phyloP scores from a whole-genome alignment of 2,888 invertebrate species.

The Hirtodrosophila alboralis region DNA sequence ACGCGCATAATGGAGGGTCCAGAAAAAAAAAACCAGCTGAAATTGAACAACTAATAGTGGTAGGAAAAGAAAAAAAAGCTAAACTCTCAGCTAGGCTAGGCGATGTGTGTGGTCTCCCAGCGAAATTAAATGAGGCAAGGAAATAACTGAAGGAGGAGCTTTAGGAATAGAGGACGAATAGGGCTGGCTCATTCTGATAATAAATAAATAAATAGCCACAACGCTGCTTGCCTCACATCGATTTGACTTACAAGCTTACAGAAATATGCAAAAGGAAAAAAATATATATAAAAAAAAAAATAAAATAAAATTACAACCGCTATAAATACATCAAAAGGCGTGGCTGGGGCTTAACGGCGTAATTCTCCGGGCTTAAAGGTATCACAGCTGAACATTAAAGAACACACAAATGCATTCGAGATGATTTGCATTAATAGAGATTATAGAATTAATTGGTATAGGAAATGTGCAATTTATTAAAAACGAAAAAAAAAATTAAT shows the following conservation, averaged over 20 bases:
- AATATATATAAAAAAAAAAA: constrained; percentile 26
- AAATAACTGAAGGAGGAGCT: constrained; percentile 42
- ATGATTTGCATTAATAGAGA: constrained; percentile 49
- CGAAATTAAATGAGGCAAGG: constrained; percentile 60
- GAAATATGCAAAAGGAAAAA: constrained; percentile 27
- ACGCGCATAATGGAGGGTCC: constrained; percentile 46
- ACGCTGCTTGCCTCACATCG: constrained; percentile 29
- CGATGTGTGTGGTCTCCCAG: constrained; percentile 58
- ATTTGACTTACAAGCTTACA: constrained; percentile 51
- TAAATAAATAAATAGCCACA: constrained; percentile 64
- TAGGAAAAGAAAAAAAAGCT: constrained; percentile 20
- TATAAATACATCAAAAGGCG: constrained; percentile 65
- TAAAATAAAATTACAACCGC: constrained; percentile 28
- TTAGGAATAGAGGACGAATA: constrained; percentile 31
- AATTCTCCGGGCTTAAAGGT: constrained; percentile 55
- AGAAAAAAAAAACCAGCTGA: constrained; percentile 25
- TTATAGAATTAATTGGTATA: constrained; percentile 29
- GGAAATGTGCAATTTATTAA: constrained; percentile 40
- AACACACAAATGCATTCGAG: constrained; percentile 33
- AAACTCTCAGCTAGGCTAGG: constrained; percentile 19
- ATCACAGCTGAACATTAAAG: constrained; percentile 41
- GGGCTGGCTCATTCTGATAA: constrained; percentile 74
- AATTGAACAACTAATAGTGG: constrained; percentile 66
- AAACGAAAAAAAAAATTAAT: constrained; percentile 12
- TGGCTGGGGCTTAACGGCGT: constrained; percentile 57